A percentile compares a stretch with the other conserved stretches of the same genome.
These are phyloP conservation scores for Rhinoraja longicauda DNA, from an alignment of 2,797 vertebrate species.

Conservation along the genomic window DNA sequence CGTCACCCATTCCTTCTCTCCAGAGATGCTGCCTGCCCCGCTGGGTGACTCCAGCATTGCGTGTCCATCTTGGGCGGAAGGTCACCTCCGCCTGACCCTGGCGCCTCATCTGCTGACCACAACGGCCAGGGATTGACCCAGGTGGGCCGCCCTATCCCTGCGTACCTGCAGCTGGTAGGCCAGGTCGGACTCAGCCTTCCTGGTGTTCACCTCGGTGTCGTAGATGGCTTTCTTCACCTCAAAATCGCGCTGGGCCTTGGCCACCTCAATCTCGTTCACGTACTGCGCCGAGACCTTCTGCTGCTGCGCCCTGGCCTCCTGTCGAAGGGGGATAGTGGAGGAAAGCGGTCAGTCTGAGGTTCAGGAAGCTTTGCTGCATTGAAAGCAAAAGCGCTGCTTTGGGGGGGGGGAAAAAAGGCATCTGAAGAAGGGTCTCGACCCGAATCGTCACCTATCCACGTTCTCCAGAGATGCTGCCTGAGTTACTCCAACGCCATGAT, in stretches of 20 bases:
- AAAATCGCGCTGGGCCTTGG: conserved; percentile 82
- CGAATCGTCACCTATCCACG: too few species aligned
- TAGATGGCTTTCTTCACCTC: conserved; percentile 85
- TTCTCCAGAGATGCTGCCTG: too few species aligned
- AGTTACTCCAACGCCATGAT: too few species aligned
- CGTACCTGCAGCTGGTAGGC: conserved; percentile 88
- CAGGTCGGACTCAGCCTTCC: conserved; percentile 85
- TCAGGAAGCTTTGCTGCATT: too few species aligned
- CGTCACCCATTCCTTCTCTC: too few species aligned
- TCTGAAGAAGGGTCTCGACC: too few species aligned
- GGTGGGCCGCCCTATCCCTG: conserved; percentile 55
- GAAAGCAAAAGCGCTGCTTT: too few species aligned
- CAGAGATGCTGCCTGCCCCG: too few species aligned
- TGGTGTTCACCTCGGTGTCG: conserved; percentile 80
- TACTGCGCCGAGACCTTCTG: conserved; percentile 86
- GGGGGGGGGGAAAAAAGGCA: too few species aligned
- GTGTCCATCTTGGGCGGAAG: neutral
- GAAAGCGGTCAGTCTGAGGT: neutral
- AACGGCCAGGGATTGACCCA: too few species aligned
- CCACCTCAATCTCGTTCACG: conserved; percentile 88
- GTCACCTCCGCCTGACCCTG: neutral
- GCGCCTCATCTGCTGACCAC: neutral
- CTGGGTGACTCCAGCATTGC: too few species aligned
- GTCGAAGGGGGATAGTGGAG: neutral
- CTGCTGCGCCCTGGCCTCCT: conserved; percentile 86